Percentiles rank a stretch among this genome's conserved stretches.
Conservation (phyloP, 2,113 vertebrate species). For the Corythoichthys intestinalis region DNA sequence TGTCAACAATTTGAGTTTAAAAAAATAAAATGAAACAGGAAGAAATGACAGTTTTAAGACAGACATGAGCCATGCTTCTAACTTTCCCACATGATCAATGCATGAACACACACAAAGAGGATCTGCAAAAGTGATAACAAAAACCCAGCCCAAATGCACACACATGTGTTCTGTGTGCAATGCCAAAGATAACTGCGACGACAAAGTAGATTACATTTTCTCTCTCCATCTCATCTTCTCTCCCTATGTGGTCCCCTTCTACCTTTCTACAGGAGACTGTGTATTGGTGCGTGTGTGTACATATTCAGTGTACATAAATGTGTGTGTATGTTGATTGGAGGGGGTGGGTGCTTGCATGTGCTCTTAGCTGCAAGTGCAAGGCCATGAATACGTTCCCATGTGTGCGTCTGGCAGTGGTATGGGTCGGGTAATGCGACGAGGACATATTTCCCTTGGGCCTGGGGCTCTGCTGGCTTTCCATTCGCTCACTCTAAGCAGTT, state of each 20-base stretch:
- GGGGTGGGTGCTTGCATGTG: conserved; percentile 13
- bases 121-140: conserved; percentile 3
- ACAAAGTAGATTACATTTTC: conserved; percentile 69
- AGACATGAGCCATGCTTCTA: conserved; percentile 19
- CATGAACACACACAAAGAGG: background rate
- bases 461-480: conserved; percentile 75
- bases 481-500: conserved; percentile 74
- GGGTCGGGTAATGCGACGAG: conserved; percentile 73
- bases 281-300: conserved; percentile 36
- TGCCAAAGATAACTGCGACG: conserved; percentile 38
- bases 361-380: conserved; percentile 22
- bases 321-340: conserved; percentile 12
- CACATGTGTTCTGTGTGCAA: conserved; percentile 6
- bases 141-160: conserved; percentile 9
- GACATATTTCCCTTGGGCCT: conserved; percentile 78
- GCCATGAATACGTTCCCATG: conserved; percentile 28
- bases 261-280: conserved; percentile 28
- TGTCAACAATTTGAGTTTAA: too few species aligned
- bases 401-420: conserved; percentile 49
- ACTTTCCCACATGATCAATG: conserved; percentile 3
- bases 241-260: conserved; percentile 20
- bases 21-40: background rate
- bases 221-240: conserved; percentile 48
- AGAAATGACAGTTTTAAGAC: background rate
- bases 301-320: conserved; percentile 6